Conservation (phyloP, 1,140 invertebrate species). For the Zophobas atratus region DNA sequence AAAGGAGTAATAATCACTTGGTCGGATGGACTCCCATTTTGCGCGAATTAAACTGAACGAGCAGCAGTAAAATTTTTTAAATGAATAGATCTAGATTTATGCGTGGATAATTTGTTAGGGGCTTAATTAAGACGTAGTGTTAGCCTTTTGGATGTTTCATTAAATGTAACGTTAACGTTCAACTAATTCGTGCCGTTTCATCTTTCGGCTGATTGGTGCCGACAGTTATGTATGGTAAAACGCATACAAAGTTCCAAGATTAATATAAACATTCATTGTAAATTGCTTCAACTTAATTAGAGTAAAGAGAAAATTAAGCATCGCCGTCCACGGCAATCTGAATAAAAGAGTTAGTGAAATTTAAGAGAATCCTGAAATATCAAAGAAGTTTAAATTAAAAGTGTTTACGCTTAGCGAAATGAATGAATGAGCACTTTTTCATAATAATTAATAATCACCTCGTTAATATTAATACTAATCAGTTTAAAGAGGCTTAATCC, state of each 20-base stretch:
- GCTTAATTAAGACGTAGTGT: slow-evolving; percentile 35
- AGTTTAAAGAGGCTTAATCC: not conserved
- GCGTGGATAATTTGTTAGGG: slow-evolving; percentile 20
- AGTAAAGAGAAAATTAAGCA: slow-evolving; percentile 24
- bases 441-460: slow-evolving; percentile 12
- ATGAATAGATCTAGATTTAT: slow-evolving; percentile 19
- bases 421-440: slow-evolving; percentile 7
- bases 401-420: slow-evolving; percentile 4
- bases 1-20: slow-evolving; percentile 29
- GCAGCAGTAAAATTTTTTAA: not conserved
- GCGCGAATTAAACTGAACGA: not conserved
- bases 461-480: slow-evolving; percentile 39
- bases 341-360: slow-evolving; percentile 33
- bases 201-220: slow-evolving; percentile 21
- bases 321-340: slow-evolving; percentile 10
- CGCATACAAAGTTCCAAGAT: slow-evolving; percentile 30
- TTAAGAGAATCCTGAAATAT: slow-evolving; percentile 27
- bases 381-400: slow-evolving; percentile 39
- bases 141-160: slow-evolving; percentile 34
- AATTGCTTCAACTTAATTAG: slow-evolving; percentile 37
- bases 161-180: slow-evolving; percentile 26
- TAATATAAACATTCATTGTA: slow-evolving; percentile 33
- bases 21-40: slow-evolving; percentile 12
- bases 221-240: slow-evolving; percentile 38
- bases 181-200: slow-evolving; percentile 34